phyloP scores from a whole-genome alignment of 2,888 invertebrate species.

The Lottia gigantea region DNA sequence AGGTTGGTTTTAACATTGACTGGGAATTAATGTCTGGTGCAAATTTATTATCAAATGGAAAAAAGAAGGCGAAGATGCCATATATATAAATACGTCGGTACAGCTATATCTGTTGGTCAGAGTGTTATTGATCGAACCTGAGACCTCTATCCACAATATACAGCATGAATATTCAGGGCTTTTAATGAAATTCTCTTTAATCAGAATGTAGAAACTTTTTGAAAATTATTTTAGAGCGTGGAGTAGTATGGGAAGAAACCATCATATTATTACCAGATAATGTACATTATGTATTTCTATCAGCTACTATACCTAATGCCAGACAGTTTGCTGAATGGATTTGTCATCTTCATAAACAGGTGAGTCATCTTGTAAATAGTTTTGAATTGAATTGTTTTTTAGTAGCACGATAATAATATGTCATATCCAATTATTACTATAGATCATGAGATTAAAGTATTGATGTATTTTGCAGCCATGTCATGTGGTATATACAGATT shows the following conservation, averaged over 20 bases:
- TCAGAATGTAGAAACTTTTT: no score
- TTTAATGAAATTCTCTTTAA: no score
- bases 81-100: no score
- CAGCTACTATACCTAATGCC: conserved; percentile 99
- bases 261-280: conserved; percentile 96
- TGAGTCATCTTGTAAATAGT: no score
- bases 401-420: no score
- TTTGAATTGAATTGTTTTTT: no score
- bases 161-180: no score
- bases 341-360: conserved; percentile 82
- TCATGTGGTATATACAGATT: conserved; percentile 99
- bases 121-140: no score
- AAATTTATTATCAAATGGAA: background rate
- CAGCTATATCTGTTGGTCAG: no score
- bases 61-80: background rate
- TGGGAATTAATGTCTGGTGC: background rate
- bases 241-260: conserved; percentile 99
- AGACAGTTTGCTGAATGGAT: conserved; percentile 80
- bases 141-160: no score
- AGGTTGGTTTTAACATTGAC: conserved; percentile 47
- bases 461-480: conserved; percentile 80
- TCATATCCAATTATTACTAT: no score
- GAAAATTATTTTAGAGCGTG: conserved; percentile 77
- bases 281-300: conserved; percentile 97
- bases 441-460: no score